phyloP scores from a whole-genome alignment of 1,140 invertebrate genomes.

The Lanistes nyassanus region DNA sequence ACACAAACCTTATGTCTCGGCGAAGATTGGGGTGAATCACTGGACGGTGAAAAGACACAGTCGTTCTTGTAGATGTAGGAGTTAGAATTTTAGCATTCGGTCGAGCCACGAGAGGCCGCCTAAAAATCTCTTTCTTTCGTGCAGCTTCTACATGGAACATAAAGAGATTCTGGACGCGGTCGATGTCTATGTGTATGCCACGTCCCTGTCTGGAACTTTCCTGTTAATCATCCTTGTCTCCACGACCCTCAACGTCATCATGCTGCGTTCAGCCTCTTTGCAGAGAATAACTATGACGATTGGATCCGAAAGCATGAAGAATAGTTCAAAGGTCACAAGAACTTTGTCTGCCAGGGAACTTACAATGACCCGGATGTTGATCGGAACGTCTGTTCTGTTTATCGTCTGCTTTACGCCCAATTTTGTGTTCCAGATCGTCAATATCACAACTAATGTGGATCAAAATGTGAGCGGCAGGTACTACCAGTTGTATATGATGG shows the following conservation, averaged over 20 bases:
- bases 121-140: not conserved
- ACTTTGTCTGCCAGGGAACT: not conserved
- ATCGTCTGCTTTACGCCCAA: slow-evolving; percentile 17
- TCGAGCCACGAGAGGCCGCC: too few relatives aligned
- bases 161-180: slow-evolving; percentile 8
- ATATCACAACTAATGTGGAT: too few relatives aligned
- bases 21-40: too few relatives aligned
- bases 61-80: too few relatives aligned
- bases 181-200: slow-evolving; percentile 8
- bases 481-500: too few relatives aligned
- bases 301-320: not conserved
- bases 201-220: slow-evolving; percentile 9
- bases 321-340: too few relatives aligned
- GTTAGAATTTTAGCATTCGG: too few relatives aligned
- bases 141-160: slow-evolving; percentile 6
- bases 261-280: slow-evolving; percentile 16
- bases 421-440: not conserved
- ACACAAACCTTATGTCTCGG: too few relatives aligned
- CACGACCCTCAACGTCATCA: slow-evolving; percentile 14
- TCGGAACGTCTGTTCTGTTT: slow-evolving; percentile 20
- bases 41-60: too few relatives aligned
- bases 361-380: slow-evolving; percentile 21
- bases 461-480: too few relatives aligned
- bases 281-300: not conserved
- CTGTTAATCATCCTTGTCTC: slow-evolving; percentile 14